These are phyloP conservation scores for Siphamia tubifer DNA, from an alignment of 2,113 vertebrate species.

Conservation along the genomic window DNA sequence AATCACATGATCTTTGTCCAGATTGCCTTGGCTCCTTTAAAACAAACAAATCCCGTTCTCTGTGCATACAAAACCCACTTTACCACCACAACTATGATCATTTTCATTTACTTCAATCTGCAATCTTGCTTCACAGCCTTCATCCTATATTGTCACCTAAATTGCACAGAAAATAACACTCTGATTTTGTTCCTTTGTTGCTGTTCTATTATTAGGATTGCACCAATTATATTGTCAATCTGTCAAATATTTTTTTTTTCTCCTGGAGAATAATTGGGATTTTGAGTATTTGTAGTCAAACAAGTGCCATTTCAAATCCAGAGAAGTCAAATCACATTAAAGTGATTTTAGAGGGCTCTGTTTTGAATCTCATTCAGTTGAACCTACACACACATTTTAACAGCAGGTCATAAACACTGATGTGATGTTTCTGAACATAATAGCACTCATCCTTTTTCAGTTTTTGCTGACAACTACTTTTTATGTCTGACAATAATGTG, in stretches of 20 bases:
- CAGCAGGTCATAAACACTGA: neutral
- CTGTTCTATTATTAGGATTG: conserved; percentile 1
- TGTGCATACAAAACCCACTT: too few species aligned
- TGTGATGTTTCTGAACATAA: conserved; percentile 9
- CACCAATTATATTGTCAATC: neutral
- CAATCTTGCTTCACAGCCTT: conserved; percentile 4
- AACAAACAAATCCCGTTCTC: too few species aligned
- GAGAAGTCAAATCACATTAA: conserved; percentile 9
- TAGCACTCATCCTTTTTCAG: neutral
- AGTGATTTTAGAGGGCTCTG: conserved; percentile 1
- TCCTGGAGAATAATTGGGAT: neutral
- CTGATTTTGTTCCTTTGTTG: neutral
- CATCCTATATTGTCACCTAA: neutral
- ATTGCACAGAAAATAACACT: conserved; percentile 12
- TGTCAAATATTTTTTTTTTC: neutral
- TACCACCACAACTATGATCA: too few species aligned
- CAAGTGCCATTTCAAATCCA: conserved; percentile 17
- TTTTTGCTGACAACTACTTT: neutral
- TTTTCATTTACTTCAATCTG: neutral
- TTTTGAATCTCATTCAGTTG: neutral
- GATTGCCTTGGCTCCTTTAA: too few species aligned
- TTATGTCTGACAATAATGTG: neutral
- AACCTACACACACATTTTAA: neutral
- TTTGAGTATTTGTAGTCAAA: neutral
- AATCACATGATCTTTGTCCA: too few species aligned